Percentiles rank a stretch among this genome's conserved stretches.
Conservation (phyloP, 2,113 vertebrate species). For the Panthera leo region DNA sequence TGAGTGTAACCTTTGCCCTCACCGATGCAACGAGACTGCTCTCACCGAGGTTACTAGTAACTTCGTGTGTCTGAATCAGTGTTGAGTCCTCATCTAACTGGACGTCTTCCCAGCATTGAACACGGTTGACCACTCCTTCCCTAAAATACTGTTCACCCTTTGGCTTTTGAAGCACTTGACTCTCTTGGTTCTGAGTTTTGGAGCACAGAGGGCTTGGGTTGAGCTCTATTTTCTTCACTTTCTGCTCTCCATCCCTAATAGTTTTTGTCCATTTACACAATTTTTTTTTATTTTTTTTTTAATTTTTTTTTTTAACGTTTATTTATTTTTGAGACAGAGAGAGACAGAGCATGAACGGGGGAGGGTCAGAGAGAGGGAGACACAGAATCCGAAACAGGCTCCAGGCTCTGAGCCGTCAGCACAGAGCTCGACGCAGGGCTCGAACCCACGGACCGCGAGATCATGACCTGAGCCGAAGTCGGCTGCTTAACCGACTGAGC, state of each 20-base stretch:
- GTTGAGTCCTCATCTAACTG: not conserved
- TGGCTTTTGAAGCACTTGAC: not conserved
- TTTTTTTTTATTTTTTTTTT: not conserved
- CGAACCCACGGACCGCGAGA: no score
- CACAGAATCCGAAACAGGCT: no score
- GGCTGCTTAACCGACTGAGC: no score
- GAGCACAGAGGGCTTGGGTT: not conserved
- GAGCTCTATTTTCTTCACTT: not conserved
- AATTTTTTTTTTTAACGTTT: no score
- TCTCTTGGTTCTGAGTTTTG: not conserved
- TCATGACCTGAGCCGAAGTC: no score
- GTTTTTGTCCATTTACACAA: not conserved
- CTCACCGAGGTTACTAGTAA: not conserved
- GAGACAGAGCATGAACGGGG: no score
- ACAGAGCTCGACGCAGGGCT: no score
- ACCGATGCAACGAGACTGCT: not conserved
- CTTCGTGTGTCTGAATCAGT: not conserved
- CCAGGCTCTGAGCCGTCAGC: no score
- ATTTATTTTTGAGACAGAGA: no score
- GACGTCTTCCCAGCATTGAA: not conserved
- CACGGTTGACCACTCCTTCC: not conserved
- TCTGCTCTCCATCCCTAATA: not conserved
- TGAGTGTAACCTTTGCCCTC: not conserved
- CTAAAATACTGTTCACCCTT: not conserved
- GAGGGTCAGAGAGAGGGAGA: no score